Evolutionary conservation across 2,113 vertebrate genomes (phyloP).

Genomic region (Mirounga angustirostris): DNA sequence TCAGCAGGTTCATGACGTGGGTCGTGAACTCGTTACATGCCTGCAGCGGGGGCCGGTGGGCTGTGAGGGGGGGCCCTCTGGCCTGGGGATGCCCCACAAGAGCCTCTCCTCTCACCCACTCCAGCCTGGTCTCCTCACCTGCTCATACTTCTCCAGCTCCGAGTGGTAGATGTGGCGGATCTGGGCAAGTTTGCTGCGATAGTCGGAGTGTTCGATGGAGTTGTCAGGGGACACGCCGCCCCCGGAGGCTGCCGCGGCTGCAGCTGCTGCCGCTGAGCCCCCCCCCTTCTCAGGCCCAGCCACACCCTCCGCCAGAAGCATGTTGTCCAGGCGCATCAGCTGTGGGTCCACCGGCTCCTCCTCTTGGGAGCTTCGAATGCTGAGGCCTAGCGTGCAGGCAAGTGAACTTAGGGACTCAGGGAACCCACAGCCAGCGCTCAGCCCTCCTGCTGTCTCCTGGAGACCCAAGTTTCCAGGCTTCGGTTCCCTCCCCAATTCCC

Average conservation of each 20-base stretch:
- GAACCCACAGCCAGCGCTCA: background rate
- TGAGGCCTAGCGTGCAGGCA: slow-evolving; percentile 88
- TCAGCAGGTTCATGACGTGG: slow-evolving; percentile 95
- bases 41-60: slow-evolving; percentile 73
- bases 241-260: slow-evolving; percentile 92
- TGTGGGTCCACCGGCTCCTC: slow-evolving; percentile 95
- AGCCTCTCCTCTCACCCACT: background rate
- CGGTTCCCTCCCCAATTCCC: background rate
- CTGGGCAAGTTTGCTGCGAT: slow-evolving; percentile 96
- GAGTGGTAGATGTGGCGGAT: slow-evolving; percentile 97
- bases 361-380: slow-evolving; percentile 94
- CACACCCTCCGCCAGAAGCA: slow-evolving; percentile 95
- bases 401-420: slow-evolving; percentile 24
- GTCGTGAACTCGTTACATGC: slow-evolving; percentile 95
- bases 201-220: slow-evolving; percentile 96
- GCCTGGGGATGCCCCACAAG: background rate
- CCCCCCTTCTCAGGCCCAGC: slow-evolving; percentile 95
- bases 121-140: slow-evolving; percentile 86
- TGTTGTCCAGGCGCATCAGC: slow-evolving; percentile 95
- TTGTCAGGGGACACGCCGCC: slow-evolving; percentile 94
- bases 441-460: background rate
- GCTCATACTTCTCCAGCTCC: slow-evolving; percentile 97
- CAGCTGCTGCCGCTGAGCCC: slow-evolving; percentile 92
- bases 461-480: background rate
- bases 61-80: background rate